Evolutionary conservation across 2,888 invertebrate species (phyloP), one percentile per base, ranked within the genome.

Genomic region (Volucella zonaria): DNA sequence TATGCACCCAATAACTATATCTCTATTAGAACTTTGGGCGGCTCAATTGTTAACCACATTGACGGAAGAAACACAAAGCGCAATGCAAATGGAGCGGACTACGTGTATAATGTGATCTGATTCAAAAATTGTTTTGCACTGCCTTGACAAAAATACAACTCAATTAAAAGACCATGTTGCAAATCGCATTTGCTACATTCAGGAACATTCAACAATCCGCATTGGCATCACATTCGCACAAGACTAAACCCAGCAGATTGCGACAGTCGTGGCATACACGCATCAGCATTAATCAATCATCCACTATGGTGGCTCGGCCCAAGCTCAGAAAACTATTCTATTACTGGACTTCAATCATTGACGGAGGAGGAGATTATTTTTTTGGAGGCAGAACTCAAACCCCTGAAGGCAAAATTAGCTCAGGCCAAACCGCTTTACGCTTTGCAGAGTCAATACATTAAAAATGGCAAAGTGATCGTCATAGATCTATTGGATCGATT

Each of bases 261-360:
- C 4, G 18, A 12, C 11, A 62, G 62, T 9, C 62, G 47, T 14
- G 62, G 47, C 10, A 31, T 12, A 3, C 9, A n/a, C 1, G 45
- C 56, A 11, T n/a, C n/a, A n/a, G 15, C 23, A 1, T 40, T 62
- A 8, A 23, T 10, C 8, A 3, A 3, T 9, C 2, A 3, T 31
- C 18, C 2, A n/a, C 12, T 64, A 8, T 68, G 68, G 56, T 58
- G 68, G 68, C 43, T 58, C 38, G 56, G 68, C 3, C 47, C 43
- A 8, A 8, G 68, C 11, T 58, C 8, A 3, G 8, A 15, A 38
- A 42, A 18, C 40, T 4, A 38, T 51, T 47, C 49, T 11, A 14
- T 8, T 15, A 14, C 15, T 14, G 31, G 0, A 2, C 14, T 1
- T 9, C 23, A 14, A 18, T 10, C 54, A 52, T 23, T 23, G 18